These are phyloP conservation scores for Drosophila leonis DNA, from an alignment of 2,888 invertebrate genomes.

Conservation along the genomic window DNA sequence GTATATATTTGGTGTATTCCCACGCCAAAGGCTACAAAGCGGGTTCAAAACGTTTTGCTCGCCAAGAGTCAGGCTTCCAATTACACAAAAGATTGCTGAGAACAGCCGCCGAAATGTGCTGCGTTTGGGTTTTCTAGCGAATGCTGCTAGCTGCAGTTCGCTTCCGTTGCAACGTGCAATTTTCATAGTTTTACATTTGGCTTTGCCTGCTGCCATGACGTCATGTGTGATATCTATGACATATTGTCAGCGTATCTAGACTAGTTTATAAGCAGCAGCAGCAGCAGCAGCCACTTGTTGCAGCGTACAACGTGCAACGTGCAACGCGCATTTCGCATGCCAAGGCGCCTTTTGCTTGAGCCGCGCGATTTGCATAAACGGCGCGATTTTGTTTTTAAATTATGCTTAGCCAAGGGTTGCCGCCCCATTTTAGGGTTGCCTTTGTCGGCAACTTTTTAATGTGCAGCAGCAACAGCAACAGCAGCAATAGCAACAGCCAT, in stretches of 20 bases:
- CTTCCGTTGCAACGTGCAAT: conserved; percentile 24
- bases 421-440: conserved; percentile 23
- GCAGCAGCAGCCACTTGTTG: conserved; percentile 46
- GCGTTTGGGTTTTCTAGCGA: conserved; percentile 65
- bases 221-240: conserved; percentile 52
- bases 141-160: conserved; percentile 18
- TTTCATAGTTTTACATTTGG: conserved; percentile 10
- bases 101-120: conserved; percentile 70
- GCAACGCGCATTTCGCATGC: conserved; percentile 39
- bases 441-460: conserved; percentile 47
- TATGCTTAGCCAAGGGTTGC: conserved; percentile 49
- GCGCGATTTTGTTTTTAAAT: conserved; percentile 66
- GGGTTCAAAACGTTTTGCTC: conserved; percentile 76
- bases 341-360: conserved; percentile 51
- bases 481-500: conserved; percentile 5
- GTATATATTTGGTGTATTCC: conserved; percentile 47
- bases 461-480: conserved; percentile 12
- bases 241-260: conserved; percentile 37
- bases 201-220: conserved; percentile 35
- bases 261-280: background rate
- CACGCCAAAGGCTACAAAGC: conserved; percentile 71
- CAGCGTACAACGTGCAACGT: conserved; percentile 18
- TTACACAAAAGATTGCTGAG: conserved; percentile 78
- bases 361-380: conserved; percentile 69
- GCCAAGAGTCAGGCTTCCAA: conserved; percentile 71